Evolutionary conservation across 2,113 vertebrate species (phyloP), one percentile per base, ranked within the genome.

Genomic region (Cryptotis parvus): DNA sequence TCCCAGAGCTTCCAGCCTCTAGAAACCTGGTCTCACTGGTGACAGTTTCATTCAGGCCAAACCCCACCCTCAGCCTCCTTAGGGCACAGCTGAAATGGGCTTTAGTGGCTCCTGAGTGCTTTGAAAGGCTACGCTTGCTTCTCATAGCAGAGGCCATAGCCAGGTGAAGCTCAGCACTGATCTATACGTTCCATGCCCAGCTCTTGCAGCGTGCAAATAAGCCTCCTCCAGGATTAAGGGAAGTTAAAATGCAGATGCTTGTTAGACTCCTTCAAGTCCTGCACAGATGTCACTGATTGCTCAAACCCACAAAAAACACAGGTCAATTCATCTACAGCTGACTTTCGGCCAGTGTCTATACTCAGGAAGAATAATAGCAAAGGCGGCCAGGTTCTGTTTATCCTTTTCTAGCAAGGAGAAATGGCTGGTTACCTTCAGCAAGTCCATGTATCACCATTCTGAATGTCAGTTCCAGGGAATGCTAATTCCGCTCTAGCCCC

Each of bases 401-500:
- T 75, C n/a, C 37, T 86, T 88, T 66, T 52, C 74, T 39, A 24
- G 2, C 70, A 84, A 93, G 88, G 61, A 88, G 85, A 92, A 90
- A 93, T 90, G 90, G 82, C 0, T 69, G 75, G 78, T 88, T 82
- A 90, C 74, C 88, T 90, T 82, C 55, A 65, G 43, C 68, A 84
- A 85, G 37, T 79, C 76, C 68, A 74, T 66, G 52, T 43, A 61
- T 88, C 92, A 69, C 89, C 79, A 83, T 80, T 89, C 66, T 49
- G 63, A 92, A 86, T 80, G 80, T 82, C 83, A 80, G 43, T 63
- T 41, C 68, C n/a, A 88, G 68, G 84, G 83, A 95, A 93, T 24
- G 68, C 80, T 94, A 93, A 95, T 95, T 95, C 90, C 93, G 52
- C 79, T 73, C 12, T 83, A 82, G 89, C 79, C 33, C 92, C 95